Evolutionary conservation across 2,888 invertebrate species (phyloP), one percentile per base, ranked within the genome.

Genomic region (Coleophora flavipennella): DNA sequence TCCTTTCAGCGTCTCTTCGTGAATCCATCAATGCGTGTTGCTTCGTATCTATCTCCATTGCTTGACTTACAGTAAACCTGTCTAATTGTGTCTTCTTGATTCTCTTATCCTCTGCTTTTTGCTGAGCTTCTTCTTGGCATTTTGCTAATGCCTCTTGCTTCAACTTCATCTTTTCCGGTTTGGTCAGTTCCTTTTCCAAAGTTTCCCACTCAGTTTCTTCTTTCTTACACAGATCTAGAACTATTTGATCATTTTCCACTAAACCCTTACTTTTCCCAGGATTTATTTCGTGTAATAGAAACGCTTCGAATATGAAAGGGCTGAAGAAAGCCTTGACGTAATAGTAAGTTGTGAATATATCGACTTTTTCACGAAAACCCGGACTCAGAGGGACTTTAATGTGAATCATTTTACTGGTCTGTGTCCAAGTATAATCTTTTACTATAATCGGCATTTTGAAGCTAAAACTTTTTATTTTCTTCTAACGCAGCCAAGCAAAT

Each of bases 401-500:
- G 43, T 88, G 86, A 8, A 94, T 57, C 29, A 70, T 72, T 31
- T 80, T 79, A 10, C 81, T 73, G 1, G 90, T 90, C 80, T 95
- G 92, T 31, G 88, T 88, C 94, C 94, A 95, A 29, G 86, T 87
- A 58, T 85, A 91, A 76, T 93, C 90, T 76, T 90, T 91, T 1
- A 94, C 84, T 50, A 92, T 51, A 49, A 92, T 88, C n/a, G 92
- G 91, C 92, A 92, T 92, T 45, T 50, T n/a, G 11, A 9, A n/a
- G 25, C 20, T 34, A 12, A 33, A 35, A 35, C 1, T 4, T 35
- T 20, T 6, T 20, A 20, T 20, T 6, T 20, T 20, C 6, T 4
- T 20, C 3, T 4, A 20, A 20, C 3, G 3, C 20, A 20, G 20
- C 6, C 6, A 20, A 20, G 6, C 20, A 20, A 20, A 20, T 20